Percentiles rank a stretch among this genome's conserved stretches.
Conservation (phyloP, 30 jellyfish, hydroid and myxozoan genomes). For the Aurelia coerulea region DNA sequence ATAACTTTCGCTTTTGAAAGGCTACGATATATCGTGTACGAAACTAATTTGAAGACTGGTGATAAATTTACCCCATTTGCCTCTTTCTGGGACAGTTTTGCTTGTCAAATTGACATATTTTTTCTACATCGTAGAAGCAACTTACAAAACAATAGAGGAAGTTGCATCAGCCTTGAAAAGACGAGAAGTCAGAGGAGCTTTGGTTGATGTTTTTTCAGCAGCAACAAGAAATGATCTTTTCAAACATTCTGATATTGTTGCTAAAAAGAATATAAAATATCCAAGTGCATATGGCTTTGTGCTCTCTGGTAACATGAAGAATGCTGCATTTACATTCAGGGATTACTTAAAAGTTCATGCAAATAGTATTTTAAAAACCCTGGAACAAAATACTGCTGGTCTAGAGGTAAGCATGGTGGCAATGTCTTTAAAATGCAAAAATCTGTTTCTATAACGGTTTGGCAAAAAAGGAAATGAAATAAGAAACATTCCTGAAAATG, state of each 20-base stretch:
- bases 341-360: conserved; percentile 31
- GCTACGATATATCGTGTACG: too few species aligned
- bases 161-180: conserved; percentile 69
- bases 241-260: conserved; percentile 43
- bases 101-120: too few species aligned
- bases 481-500: too few species aligned
- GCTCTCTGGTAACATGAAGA: conserved; percentile 65
- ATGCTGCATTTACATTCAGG: conserved; percentile 46
- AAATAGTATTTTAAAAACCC: neutral
- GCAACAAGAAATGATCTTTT: conserved; percentile 68
- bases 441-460: too few species aligned
- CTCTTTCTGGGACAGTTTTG: too few species aligned
- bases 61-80: too few species aligned
- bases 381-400: conserved; percentile 47
- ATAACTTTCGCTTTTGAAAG: too few species aligned
- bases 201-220: conserved; percentile 77
- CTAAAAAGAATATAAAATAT: conserved; percentile 32
- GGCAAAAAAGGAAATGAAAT: too few species aligned
- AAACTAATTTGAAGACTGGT: too few species aligned
- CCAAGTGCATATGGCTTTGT: conserved; percentile 82
- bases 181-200: conserved; percentile 76
- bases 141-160: conserved; percentile 56
- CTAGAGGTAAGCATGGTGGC: conserved; percentile 31
- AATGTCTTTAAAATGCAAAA: too few species aligned
- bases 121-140: conserved; percentile 23